Conservation (phyloP, 2,888 invertebrate genomes). For the Diogma glabrata region DNA sequence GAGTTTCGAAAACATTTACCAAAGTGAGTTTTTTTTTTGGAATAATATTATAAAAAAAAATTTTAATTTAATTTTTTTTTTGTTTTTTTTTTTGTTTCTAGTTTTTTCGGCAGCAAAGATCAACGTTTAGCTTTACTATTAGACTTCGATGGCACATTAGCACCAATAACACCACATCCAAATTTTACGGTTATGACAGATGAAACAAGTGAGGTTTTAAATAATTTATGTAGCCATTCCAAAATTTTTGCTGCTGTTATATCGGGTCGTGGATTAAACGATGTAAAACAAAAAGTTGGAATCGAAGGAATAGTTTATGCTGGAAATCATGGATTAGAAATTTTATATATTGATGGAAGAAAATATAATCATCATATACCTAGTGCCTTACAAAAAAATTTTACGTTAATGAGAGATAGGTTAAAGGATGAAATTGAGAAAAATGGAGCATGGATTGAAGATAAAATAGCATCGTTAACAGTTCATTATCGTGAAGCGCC, state of each 20-base stretch:
- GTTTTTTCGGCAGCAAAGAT: slow-evolving; percentile 42
- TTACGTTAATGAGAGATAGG: slow-evolving; percentile 46
- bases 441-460: slow-evolving; percentile 66
- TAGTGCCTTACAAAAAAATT: slow-evolving; percentile 49
- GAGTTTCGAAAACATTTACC: slow-evolving; percentile 29
- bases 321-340: slow-evolving; percentile 64
- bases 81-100: slow-evolving; percentile 16
- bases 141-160: slow-evolving; percentile 66
- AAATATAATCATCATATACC: slow-evolving; percentile 62
- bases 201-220: slow-evolving; percentile 52
- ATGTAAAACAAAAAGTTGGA: slow-evolving; percentile 53
- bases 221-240: slow-evolving; percentile 50
- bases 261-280: slow-evolving; percentile 56
- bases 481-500: slow-evolving; percentile 63
- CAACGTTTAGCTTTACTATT: slow-evolving; percentile 56
- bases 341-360: slow-evolving; percentile 58
- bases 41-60: not conserved
- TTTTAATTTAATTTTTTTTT: slow-evolving; percentile 8
- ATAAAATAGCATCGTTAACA: slow-evolving; percentile 57
- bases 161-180: slow-evolving; percentile 59
- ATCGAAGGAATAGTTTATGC: slow-evolving; percentile 49
- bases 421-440: slow-evolving; percentile 54
- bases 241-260: slow-evolving; percentile 59
- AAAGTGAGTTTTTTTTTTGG: slow-evolving; percentile 26
- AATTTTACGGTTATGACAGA: slow-evolving; percentile 53